Conservation (phyloP, 2,797 vertebrate species). For the Rhodeus uyekii region DNA sequence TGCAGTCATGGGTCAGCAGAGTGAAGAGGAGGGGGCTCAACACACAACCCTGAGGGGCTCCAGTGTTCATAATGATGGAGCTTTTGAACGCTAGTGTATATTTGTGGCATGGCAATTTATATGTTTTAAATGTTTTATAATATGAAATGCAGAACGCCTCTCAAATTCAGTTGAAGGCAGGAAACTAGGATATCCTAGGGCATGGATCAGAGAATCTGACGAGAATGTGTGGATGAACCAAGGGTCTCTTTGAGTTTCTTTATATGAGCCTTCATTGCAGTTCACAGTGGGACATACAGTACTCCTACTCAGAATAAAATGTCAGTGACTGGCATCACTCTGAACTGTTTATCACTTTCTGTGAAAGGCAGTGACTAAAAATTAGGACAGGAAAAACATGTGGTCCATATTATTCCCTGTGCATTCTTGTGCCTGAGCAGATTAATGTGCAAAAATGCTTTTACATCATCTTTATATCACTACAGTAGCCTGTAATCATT, state of each 20-base stretch:
- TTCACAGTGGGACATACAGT: slow-evolving; percentile 57
- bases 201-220: slow-evolving; percentile 9
- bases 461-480: slow-evolving; percentile 34
- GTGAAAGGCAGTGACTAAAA: slow-evolving; percentile 7
- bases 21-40: no score
- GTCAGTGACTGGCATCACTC: slow-evolving; percentile 9
- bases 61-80: no score
- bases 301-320: slow-evolving; percentile 30
- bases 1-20: no score
- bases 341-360: slow-evolving; percentile 17
- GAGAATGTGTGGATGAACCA: slow-evolving; percentile 50
- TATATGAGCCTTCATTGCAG: slow-evolving; percentile 41
- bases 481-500: slow-evolving; percentile 47
- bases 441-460: slow-evolving; percentile 30
- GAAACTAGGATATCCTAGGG: not conserved
- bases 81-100: not conserved
- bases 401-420: slow-evolving; percentile 34
- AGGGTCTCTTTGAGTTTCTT: slow-evolving; percentile 46
- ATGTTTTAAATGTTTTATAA: not conserved
- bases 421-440: slow-evolving; percentile 29
- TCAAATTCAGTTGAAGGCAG: not conserved
- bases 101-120: not conserved
- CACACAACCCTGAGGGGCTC: no score
- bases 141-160: not conserved
- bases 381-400: slow-evolving; percentile 28